These are phyloP conservation scores for Brachylomia viminalis DNA, from an alignment of 2,888 invertebrate species.

Conservation along the genomic window DNA sequence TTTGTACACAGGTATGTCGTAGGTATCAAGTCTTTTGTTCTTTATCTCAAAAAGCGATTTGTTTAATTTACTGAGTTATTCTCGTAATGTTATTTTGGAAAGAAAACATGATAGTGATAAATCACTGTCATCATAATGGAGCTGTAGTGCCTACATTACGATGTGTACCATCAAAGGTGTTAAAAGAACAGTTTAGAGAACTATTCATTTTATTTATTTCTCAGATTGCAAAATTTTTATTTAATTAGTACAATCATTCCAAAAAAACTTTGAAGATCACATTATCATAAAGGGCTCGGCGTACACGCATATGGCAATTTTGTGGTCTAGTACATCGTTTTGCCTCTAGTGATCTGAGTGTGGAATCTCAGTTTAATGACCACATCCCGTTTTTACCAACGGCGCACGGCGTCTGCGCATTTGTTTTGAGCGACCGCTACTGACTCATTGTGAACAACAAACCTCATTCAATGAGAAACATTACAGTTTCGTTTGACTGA, in stretches of 20 bases:
- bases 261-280: background rate
- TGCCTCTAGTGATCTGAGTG: constrained; percentile 74
- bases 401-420: constrained; percentile 79
- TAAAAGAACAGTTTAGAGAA: constrained; percentile 25
- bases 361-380: constrained; percentile 88
- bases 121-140: constrained; percentile 51
- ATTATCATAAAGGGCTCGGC: constrained; percentile 22
- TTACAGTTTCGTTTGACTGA: constrained; percentile 78
- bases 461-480: constrained; percentile 81
- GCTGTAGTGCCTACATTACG: constrained; percentile 32
- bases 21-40: constrained; percentile 23
- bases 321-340: constrained; percentile 66
- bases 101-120: constrained; percentile 52
- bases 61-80: constrained; percentile 46
- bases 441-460: constrained; percentile 86
- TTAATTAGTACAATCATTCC: background rate
- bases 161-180: constrained; percentile 30
- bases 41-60: constrained; percentile 34
- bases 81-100: constrained; percentile 44
- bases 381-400: constrained; percentile 87
- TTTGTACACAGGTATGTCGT: constrained; percentile 92
- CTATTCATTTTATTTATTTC: constrained; percentile 23
- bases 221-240: constrained; percentile 7
- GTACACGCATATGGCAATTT: constrained; percentile 46
- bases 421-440: constrained; percentile 83